Conservation (phyloP, 2,113 vertebrate species). For the Bujurquina vittata region DNA sequence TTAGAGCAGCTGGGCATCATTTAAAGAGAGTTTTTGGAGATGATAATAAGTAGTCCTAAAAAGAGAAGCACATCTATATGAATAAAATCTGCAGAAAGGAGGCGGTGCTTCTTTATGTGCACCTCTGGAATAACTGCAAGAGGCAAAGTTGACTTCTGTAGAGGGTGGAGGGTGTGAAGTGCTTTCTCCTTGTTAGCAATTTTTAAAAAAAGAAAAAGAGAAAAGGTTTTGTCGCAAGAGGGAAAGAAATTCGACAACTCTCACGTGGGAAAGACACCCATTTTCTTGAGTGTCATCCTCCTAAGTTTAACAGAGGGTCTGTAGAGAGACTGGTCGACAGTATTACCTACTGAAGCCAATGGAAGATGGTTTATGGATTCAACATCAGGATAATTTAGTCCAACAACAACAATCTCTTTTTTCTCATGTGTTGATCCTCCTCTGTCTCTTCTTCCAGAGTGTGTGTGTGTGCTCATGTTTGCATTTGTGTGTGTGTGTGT, state of each 20-base stretch:
- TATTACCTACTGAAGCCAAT: conserved; percentile 2
- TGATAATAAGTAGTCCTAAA: conserved; percentile 1
- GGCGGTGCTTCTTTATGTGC: neutral
- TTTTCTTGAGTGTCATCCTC: conserved; percentile 44
- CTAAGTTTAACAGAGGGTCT: conserved; percentile 15
- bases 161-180: neutral
- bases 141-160: neutral
- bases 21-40: neutral
- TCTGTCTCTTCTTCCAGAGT: conserved; percentile 12
- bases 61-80: conserved; percentile 6
- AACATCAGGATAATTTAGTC: neutral
- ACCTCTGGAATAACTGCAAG: neutral
- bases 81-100: neutral
- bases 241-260: neutral
- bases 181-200: conserved; percentile 23
- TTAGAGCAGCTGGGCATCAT: conserved; percentile 12
- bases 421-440: neutral
- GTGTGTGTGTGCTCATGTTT: conserved; percentile 28
- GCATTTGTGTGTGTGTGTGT: neutral
- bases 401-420: neutral
- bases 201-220: neutral
- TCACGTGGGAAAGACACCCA: neutral
- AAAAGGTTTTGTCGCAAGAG: neutral
- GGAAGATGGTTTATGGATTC: conserved; percentile 9
- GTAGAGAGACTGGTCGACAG: neutral